Conservation (phyloP, 2,797 vertebrate species). For the Crocidura indochinensis region DNA sequence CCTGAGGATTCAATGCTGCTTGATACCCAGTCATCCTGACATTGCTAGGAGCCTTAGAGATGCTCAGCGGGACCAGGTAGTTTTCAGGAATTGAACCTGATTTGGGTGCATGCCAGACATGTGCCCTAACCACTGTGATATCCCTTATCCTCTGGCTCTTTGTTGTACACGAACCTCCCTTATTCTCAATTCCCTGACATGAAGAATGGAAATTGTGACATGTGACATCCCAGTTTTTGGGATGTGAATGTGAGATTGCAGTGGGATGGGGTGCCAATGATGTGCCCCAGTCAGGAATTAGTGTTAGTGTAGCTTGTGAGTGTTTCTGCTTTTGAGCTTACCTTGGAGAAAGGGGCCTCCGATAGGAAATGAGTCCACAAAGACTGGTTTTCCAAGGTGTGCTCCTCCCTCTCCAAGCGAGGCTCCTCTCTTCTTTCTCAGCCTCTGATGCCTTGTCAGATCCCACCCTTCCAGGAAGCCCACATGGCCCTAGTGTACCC, state of each 20-base stretch:
- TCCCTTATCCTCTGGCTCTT: too few species aligned
- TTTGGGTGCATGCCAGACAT: too few species aligned
- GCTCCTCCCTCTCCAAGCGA: background rate
- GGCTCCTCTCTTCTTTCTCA: background rate
- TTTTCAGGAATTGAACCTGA: too few species aligned
- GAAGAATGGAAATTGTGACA: background rate
- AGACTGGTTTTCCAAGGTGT: background rate
- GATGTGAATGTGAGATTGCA: background rate
- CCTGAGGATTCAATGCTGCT: too few species aligned
- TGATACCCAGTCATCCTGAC: too few species aligned
- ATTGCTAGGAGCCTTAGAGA: too few species aligned
- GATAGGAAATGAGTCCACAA: background rate
- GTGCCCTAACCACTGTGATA: too few species aligned
- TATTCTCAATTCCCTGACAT: background rate
- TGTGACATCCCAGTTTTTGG: background rate
- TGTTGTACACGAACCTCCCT: background rate
- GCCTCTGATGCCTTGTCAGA: slow-evolving; percentile 21
- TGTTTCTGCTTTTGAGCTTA: background rate
- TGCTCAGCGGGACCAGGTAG: too few species aligned
- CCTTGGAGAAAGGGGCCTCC: background rate
- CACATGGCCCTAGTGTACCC: too few species aligned
- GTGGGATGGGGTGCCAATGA: background rate
- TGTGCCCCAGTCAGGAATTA: background rate
- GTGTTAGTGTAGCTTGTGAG: background rate
- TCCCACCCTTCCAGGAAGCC: background rate